A percentile compares a stretch with the other conserved stretches of the same genome.
Evolutionary conservation across 2,797 vertebrate species (phyloP).

Genomic region (Sorex maritimensis): DNA sequence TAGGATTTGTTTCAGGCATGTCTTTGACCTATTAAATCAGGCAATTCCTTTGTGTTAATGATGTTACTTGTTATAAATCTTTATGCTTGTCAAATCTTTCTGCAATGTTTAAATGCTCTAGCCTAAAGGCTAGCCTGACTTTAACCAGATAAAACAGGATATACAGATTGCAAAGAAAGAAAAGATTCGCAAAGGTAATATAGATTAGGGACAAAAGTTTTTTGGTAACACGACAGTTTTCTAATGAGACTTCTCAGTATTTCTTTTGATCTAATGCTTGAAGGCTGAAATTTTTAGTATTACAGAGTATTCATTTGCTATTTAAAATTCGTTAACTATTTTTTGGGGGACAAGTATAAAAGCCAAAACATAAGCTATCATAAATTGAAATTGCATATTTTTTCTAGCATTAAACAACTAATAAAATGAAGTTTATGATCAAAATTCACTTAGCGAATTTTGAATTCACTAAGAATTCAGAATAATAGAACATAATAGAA

Average conservation of each 20-base stretch:
- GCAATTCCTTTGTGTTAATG: slow-evolving; percentile 43
- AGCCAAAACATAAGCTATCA: slow-evolving; percentile 31
- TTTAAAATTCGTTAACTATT: slow-evolving; percentile 74
- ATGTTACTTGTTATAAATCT: slow-evolving; percentile 35
- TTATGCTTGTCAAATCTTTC: slow-evolving; percentile 41
- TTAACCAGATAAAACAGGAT: background rate
- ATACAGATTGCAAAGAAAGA: slow-evolving; percentile 12
- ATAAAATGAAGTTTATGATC: slow-evolving; percentile 65
- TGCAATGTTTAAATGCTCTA: background rate
- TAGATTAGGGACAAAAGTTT: background rate
- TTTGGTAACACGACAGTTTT: slow-evolving; percentile 26
- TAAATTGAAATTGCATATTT: slow-evolving; percentile 56
- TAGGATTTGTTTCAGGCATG: background rate
- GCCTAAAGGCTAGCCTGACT: background rate
- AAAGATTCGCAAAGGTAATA: background rate
- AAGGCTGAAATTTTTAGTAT: slow-evolving; percentile 58
- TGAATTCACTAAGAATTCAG: too few species aligned
- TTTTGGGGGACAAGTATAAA: slow-evolving; percentile 32
- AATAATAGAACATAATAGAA: too few species aligned
- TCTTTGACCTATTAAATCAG: slow-evolving; percentile 5
- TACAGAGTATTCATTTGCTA: slow-evolving; percentile 55
- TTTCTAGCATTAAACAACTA: slow-evolving; percentile 60
- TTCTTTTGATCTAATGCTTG: slow-evolving; percentile 49
- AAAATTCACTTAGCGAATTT: slow-evolving; percentile 49
- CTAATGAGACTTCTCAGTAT: background rate